These are phyloP conservation scores for Mesorhabditis belari DNA, from an alignment of 2,888 invertebrate genomes.

Conservation along the genomic window DNA sequence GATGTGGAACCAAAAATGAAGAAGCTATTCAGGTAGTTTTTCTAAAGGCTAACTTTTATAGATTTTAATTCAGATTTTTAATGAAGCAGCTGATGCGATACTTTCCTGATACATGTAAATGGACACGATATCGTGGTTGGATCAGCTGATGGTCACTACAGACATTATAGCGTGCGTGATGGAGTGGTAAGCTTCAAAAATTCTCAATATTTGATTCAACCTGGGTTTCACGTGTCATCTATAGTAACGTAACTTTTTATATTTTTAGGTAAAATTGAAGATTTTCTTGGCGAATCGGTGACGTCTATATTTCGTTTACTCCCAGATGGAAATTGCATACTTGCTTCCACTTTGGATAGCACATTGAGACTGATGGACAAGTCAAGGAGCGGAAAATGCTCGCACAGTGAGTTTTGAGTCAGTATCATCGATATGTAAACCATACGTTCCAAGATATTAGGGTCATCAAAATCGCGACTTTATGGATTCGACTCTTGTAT, in stretches of 20 bases:
- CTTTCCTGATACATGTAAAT: slow-evolving; percentile 65
- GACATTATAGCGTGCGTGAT: slow-evolving; percentile 82
- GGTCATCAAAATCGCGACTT: slow-evolving; percentile 78
- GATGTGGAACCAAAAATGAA: slow-evolving; percentile 61
- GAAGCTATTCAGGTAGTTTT: slow-evolving; percentile 68
- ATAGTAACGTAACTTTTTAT: background rate
- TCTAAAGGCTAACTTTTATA: too few relatives aligned
- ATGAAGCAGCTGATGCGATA: slow-evolving; percentile 84
- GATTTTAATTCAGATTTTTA: slow-evolving; percentile 60
- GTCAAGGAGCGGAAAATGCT: slow-evolving; percentile 72
- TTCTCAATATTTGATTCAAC: too few relatives aligned
- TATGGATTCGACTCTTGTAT: slow-evolving; percentile 77
- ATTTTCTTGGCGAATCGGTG: slow-evolving; percentile 73
- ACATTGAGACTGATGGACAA: slow-evolving; percentile 81
- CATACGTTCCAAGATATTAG: slow-evolving; percentile 63
- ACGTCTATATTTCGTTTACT: slow-evolving; percentile 79
- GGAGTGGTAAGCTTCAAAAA: slow-evolving; percentile 64
- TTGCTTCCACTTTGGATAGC: slow-evolving; percentile 77
- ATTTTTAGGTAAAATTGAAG: slow-evolving; percentile 58
- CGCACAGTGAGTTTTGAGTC: slow-evolving; percentile 61
- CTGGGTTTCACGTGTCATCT: too few relatives aligned
- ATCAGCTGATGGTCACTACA: slow-evolving; percentile 78
- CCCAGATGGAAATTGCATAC: slow-evolving; percentile 82
- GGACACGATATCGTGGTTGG: slow-evolving; percentile 82
- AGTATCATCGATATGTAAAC: too few relatives aligned